These are phyloP conservation scores for Podarcis cretensis DNA, from an alignment of 2,113 vertebrate species.

Conservation along the genomic window DNA sequence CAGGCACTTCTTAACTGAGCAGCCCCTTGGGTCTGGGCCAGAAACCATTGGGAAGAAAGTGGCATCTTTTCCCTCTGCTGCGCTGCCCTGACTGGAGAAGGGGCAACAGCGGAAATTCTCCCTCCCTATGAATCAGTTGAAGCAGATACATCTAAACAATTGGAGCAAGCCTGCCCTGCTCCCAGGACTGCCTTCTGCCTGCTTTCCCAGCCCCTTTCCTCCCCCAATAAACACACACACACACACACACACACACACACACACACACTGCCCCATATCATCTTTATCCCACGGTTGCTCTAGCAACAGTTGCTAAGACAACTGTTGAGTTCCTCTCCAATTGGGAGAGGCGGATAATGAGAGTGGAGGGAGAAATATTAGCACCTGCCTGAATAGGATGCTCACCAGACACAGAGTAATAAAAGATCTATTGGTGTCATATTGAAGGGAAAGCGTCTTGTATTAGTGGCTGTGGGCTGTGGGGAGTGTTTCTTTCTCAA, in stretches of 20 bases:
- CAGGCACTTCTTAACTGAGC: no score
- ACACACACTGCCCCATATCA: no score
- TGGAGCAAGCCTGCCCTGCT: neutral
- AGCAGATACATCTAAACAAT: neutral
- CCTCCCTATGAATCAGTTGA: neutral
- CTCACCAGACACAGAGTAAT: neutral
- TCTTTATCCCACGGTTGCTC: neutral
- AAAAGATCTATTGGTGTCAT: neutral
- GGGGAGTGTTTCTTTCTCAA: neutral
- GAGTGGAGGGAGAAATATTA: neutral
- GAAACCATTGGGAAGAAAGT: no score
- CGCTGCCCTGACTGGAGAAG: no score
- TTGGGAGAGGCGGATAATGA: neutral
- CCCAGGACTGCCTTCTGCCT: no score
- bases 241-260: no score
- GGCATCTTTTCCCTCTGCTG: no score
- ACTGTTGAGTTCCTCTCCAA: neutral
- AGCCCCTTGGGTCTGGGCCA: no score
- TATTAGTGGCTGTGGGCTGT: neutral
- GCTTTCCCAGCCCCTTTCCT: no score
- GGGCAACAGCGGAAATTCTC: no score
- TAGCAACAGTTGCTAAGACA: slow-evolving; percentile 23
- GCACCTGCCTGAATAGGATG: neutral
- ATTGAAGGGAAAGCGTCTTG: neutral
- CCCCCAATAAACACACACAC: no score